These are phyloP conservation scores for Lagopus muta DNA, from an alignment of 2,113 vertebrate genomes.

Conservation along the genomic window DNA sequence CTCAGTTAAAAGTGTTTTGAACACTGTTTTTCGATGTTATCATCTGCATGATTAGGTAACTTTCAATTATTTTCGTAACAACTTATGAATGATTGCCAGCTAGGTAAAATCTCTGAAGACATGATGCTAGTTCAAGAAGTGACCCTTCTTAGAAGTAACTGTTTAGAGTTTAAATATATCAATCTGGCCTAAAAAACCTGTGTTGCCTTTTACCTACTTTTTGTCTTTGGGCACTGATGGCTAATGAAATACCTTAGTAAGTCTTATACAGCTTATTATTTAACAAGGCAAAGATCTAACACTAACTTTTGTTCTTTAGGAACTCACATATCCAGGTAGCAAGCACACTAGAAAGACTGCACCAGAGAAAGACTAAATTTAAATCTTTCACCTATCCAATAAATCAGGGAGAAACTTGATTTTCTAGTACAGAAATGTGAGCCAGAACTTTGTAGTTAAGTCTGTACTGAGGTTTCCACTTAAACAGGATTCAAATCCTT, in stretches of 20 bases:
- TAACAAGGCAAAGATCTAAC: neutral
- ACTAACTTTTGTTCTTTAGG: neutral
- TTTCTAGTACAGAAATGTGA: neutral
- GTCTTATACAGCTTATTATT: neutral
- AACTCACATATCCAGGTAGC: neutral
- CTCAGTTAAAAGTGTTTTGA: neutral
- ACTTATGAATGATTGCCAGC: neutral
- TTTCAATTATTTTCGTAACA: neutral
- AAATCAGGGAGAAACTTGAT: neutral
- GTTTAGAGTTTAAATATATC: neutral
- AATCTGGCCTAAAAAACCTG: neutral
- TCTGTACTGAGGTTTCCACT: neutral
- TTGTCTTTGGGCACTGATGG: neutral
- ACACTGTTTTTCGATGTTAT: neutral
- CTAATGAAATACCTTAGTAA: neutral
- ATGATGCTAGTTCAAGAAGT: neutral
- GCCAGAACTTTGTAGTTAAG: neutral
- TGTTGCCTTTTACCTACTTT: neutral
- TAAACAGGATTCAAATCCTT: neutral
- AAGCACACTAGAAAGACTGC: accelerated
- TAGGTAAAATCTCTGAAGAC: neutral
- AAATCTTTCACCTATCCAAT: neutral
- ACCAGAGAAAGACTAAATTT: neutral
- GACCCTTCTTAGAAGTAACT: neutral
- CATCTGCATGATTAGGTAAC: neutral